phyloP scores from a whole-genome alignment of 2,797 vertebrate species.

The Limosa lapponica region DNA sequence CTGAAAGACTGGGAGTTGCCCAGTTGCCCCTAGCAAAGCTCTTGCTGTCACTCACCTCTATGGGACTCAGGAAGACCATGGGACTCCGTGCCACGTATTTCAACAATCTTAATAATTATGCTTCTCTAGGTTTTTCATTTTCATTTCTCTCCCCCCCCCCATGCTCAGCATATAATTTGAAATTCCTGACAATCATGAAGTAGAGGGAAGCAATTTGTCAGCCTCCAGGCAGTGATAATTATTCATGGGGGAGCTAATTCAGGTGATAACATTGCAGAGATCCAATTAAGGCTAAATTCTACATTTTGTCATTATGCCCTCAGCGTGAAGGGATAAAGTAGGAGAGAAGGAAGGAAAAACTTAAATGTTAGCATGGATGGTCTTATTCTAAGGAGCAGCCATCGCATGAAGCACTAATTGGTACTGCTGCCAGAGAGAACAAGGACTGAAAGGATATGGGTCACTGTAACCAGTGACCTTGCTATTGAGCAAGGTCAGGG shows the following conservation, averaged over 20 bases:
- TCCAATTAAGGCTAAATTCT: slow-evolving; percentile 69
- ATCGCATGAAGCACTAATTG: neutral
- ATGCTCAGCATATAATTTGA: slow-evolving; percentile 12
- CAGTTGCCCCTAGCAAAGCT: neutral
- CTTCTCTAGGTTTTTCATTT: slow-evolving; percentile 21
- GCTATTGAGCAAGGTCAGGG: neutral
- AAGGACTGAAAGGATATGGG: neutral
- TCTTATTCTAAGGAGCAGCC: neutral
- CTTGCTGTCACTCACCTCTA: neutral
- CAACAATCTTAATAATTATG: neutral
- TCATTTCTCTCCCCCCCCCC: neutral
- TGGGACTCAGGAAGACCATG: neutral
- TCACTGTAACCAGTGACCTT: neutral
- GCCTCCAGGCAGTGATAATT: slow-evolving; percentile 58
- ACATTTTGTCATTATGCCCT: slow-evolving; percentile 43
- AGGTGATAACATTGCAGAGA: slow-evolving; percentile 62
- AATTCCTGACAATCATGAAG: slow-evolving; percentile 37
- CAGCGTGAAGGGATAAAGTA: neutral
- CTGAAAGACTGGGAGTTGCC: neutral
- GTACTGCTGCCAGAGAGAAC: neutral
- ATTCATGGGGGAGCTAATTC: slow-evolving; percentile 61
- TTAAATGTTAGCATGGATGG: neutral
- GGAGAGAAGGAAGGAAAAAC: neutral
- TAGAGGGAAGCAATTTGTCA: slow-evolving; percentile 57
- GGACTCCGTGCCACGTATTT: neutral